Base-by-base conservation (phyloP, 2,113 vertebrate species). In the Perccottus glenii region DNA sequence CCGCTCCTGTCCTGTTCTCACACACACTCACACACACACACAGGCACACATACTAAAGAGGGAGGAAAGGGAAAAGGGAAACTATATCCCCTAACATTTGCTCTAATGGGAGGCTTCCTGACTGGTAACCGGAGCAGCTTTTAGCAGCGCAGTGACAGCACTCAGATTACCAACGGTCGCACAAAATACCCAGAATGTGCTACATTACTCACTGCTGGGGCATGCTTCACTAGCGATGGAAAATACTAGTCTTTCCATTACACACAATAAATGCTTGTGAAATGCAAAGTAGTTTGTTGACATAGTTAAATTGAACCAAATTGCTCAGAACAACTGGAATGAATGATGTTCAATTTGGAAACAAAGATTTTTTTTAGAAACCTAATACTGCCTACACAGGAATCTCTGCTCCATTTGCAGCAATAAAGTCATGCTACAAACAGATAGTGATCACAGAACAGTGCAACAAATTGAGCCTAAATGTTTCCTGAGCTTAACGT, bases 31-130 rank as follows among this genome's bases (percentile, higher is more conserved):
- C 60, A 38, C 68, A 55, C 74, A 50, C 62, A 68, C 61, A 66
- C 55, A 77, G 58, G 66, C 62, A 73, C 53, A 49, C 70, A 70
- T 4, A 4, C 62, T 70, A 65, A 74, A 73, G 58, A 77, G 75
- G 67, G 73, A 73, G 68, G 80, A 84, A 77, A 74, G 73, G 71
- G 67, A 64, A 81, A 74, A 76, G 78, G 74, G 85, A 75, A 82
- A 87, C 82, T 35, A 4, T 77, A 87, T 86, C 84, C 56, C 68
- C 79, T 48, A 80, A 73, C 89, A 88, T 88, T 85, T 86, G 82
- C 81, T 85, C 88, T 87, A 89, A 91, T 89, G 77, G 86, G 81
- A 91, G 88, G 81, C 88, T 91, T 91, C 86, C 89, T 89, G 86
- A 81, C 81, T 45, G n/a, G 88, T 85, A 87, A 89, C 82, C 48